Base-by-base conservation (phyloP, 2,888 invertebrate species). In the Morpho deidamia region DNA sequence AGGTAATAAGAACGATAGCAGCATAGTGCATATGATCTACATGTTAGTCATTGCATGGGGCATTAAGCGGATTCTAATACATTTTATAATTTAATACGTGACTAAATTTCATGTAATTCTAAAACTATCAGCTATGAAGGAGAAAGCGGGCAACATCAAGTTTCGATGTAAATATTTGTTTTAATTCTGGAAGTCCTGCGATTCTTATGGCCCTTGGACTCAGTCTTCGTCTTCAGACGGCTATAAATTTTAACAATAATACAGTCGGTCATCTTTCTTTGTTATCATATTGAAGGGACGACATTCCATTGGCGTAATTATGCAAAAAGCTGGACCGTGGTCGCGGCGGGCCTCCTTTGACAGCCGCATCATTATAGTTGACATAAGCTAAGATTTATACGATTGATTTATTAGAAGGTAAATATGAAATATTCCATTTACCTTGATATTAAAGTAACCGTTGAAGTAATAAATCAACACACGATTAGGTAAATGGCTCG, bases 261-360 rank as follows among this genome's bases (percentile, higher is more conserved):
- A 82, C 68, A 77, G 76, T 73, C 75, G 80, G 82, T 85, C 80
- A 86, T 85, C 78, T 86, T 86, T 81, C 79, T 86, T 88, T 87
- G 83, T 87, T 86, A 86, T 85, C 72, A 87, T 84, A 83, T 86
- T 81, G 81, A 78, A 80, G 72, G 77, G 77, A 76, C 83, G 79
- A 73, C 83, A 87, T 89, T 88, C 87, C 83, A 74, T 76, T 72
- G 73, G 67, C 72, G 71, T 86, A 84, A 88, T 88, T 88, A 88
- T 88, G 88, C 86, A 88, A 87, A 87, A 88, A 88, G 81, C 83
- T 79, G 85, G 85, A 81, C 86, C 69, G 64, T 78, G 84, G 81
- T 63, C 81, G 79, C 72, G 74, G 82, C 87, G 86, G 86, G 76
- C 72, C 71, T 68, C 72, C 86, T 88, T 89, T 88, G 87, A 82